Conservation (phyloP, 2,113 vertebrate genomes). For the Colius striatus region DNA sequence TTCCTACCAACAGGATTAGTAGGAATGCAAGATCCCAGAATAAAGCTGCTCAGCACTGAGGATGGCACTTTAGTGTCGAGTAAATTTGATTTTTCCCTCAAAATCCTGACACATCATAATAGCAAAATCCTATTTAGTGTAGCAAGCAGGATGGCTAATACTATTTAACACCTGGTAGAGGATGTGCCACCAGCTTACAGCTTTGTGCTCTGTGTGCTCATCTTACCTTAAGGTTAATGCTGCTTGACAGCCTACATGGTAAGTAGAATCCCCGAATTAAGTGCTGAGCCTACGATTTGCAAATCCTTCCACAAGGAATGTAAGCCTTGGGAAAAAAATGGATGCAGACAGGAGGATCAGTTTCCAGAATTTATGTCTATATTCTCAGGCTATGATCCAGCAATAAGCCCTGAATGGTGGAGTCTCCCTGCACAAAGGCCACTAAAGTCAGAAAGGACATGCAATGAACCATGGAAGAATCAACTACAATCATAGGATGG, state of each 20-base stretch:
- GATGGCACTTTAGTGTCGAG: conserved; percentile 78
- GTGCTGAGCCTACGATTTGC: conserved; percentile 64
- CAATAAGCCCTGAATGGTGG: not conserved
- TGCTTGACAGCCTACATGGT: conserved; percentile 76
- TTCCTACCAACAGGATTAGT: conserved; percentile 82
- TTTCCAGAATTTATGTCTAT: not conserved
- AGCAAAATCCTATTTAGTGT: conserved; percentile 85
- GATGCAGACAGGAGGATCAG: conserved; percentile 52
- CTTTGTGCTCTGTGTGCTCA: conserved; percentile 74
- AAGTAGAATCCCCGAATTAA: conserved; percentile 79
- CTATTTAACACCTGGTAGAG: conserved; percentile 82
- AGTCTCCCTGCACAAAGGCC: not conserved
- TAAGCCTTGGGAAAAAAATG: not conserved
- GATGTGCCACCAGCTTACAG: conserved; percentile 72
- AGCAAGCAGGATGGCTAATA: conserved; percentile 81
- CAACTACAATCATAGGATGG: too few relatives aligned
- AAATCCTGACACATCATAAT: conserved; percentile 87
- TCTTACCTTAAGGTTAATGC: conserved; percentile 82
- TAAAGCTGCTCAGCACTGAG: conserved; percentile 81
- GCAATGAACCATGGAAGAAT: not conserved
- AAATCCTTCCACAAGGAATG: conserved; percentile 64
- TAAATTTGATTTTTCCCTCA: conserved; percentile 85
- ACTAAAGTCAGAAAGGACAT: not conserved
- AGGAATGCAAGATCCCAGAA: conserved; percentile 77
- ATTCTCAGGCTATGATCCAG: not conserved